Conservation (phyloP, 2,888 invertebrate genomes). For the Stenotaenia linearis region DNA sequence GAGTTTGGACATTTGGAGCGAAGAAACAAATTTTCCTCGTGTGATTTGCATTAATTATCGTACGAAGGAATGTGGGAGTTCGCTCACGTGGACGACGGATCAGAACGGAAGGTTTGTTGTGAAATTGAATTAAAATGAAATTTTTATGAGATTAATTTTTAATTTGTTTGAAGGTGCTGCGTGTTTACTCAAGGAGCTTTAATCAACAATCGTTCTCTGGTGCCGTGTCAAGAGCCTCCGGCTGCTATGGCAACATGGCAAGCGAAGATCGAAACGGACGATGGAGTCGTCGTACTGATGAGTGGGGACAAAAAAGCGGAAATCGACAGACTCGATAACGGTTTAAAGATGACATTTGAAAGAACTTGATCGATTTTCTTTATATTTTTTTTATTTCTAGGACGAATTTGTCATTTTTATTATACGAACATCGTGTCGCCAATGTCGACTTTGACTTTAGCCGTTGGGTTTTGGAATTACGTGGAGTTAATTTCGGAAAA, state of each 20-base stretch:
- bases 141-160: neutral
- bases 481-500: neutral
- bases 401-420: constrained; percentile 40
- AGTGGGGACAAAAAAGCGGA: constrained; percentile 42
- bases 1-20: constrained; percentile 1
- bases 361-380: neutral
- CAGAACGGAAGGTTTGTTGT: neutral
- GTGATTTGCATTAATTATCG: neutral
- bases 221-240: constrained; percentile 50
- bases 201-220: constrained; percentile 49
- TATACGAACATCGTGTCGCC: constrained; percentile 45
- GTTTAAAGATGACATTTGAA: neutral
- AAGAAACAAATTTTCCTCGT: neutral
- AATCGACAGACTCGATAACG: neutral
- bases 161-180: constrained; percentile 38
- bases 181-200: constrained; percentile 48
- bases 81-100: constrained; percentile 4
- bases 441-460: constrained; percentile 47
- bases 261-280: constrained; percentile 41
- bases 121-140: neutral
- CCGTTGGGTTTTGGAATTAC: constrained; percentile 45
- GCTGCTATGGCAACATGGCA: constrained; percentile 49
- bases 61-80: neutral
- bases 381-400: constrained; percentile 7
- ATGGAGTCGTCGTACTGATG: constrained; percentile 42